Conservation (phyloP, 2,888 invertebrate species). For the Chymomyza procnemis region DNA sequence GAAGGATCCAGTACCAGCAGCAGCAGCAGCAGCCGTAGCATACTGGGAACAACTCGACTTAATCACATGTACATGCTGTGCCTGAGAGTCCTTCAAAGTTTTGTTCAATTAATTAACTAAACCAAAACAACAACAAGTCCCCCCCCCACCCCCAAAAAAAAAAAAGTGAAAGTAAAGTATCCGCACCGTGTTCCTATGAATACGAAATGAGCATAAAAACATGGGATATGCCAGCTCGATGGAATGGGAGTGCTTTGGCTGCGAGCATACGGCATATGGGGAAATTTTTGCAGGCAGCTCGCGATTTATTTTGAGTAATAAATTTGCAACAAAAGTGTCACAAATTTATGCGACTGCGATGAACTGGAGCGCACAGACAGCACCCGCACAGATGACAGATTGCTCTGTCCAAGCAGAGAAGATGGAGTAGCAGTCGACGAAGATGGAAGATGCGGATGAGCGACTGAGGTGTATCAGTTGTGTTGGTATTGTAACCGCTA, state of each 20-base stretch:
- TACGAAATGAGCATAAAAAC: background rate
- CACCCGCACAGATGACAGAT: conserved; percentile 59
- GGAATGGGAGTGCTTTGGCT: background rate
- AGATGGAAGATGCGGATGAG: conserved; percentile 26
- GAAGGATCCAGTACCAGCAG: too few relatives aligned
- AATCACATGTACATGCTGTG: background rate
- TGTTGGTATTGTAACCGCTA: conserved; percentile 12
- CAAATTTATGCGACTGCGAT: conserved; percentile 59
- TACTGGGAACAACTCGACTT: background rate
- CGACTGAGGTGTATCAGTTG: background rate
- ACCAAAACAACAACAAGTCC: conserved; percentile 26
- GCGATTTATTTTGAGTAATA: conserved; percentile 68
- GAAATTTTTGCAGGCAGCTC: conserved; percentile 42
- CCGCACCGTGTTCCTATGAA: background rate
- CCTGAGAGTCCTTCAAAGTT: conserved; percentile 3
- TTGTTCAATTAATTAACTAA: conserved; percentile 69
- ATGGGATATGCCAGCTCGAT: background rate
- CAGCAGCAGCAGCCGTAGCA: too few relatives aligned
- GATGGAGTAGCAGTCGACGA: conserved; percentile 26
- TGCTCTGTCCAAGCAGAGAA: conserved; percentile 22
- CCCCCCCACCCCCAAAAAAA: too few relatives aligned
- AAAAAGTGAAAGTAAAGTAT: background rate
- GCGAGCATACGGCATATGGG: conserved; percentile 21
- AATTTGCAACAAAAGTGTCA: conserved; percentile 68
- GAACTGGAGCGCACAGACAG: conserved; percentile 46